Evolutionary conservation across 2,888 invertebrate species (phyloP).

Genomic region (Leptura quadrifasciata): DNA sequence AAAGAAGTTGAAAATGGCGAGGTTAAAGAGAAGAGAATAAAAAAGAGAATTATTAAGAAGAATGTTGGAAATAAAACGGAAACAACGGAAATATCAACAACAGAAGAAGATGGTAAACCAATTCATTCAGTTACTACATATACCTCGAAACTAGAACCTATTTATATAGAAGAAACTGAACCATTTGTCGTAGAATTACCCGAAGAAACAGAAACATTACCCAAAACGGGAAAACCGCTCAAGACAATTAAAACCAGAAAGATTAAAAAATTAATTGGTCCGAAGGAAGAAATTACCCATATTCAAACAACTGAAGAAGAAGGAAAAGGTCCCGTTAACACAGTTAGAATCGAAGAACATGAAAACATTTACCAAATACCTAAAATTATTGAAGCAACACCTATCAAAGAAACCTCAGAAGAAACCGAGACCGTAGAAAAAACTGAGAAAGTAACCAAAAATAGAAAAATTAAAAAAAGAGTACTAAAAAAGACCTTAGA

Average conservation of each 20-base stretch:
- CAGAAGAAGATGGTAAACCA: conserved; percentile 50
- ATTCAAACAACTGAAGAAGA: conserved; percentile 75
- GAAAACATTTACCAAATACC: conserved; percentile 50
- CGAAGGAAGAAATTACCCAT: conserved; percentile 67
- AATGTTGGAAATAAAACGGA: conserved; percentile 67
- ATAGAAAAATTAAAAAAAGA: conserved; percentile 72
- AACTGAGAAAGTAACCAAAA: conserved; percentile 59
- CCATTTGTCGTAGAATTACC: conserved; percentile 61
- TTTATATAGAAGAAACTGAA: conserved; percentile 54
- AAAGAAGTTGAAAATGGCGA: conserved; percentile 56
- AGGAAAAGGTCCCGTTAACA: conserved; percentile 62
- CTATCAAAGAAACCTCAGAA: conserved; percentile 64
- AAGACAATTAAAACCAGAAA: conserved; percentile 65
- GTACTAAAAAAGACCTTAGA: conserved; percentile 70
- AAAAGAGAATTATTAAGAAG: conserved; percentile 74
- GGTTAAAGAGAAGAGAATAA: conserved; percentile 69
- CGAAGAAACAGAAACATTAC: conserved; percentile 62
- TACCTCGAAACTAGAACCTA: conserved; percentile 51
- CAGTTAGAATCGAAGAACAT: conserved; percentile 55
- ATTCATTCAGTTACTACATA: conserved; percentile 47
- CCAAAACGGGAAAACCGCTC: conserved; percentile 56
- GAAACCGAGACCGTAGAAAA: conserved; percentile 65
- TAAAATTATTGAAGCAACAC: conserved; percentile 53
- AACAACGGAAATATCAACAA: conserved; percentile 65
- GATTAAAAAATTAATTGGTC: conserved; percentile 67